Evolutionary conservation across 2,113 vertebrate species (phyloP), one percentile per base, ranked within the genome.

Genomic region (Sporophila hypoxantha): DNA sequence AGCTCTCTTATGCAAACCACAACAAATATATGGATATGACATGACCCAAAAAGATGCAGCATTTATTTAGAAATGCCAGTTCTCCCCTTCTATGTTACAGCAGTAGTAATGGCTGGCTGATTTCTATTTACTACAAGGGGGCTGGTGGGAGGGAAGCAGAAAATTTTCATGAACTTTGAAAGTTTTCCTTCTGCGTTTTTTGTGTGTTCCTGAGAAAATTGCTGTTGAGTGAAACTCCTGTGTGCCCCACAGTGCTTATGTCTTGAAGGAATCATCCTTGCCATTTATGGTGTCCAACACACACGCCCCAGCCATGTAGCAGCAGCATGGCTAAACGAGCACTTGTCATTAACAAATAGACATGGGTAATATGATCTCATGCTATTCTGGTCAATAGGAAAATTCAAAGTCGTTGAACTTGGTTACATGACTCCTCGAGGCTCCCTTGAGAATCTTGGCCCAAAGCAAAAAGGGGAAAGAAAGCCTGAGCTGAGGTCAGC

Each of bases 321-420:
- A 88, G 88, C 75, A 85, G 46, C 39, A 21, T 7, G 94, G 80
- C 39, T 52, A 91, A 89, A 86, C 0, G 52, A 92, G 74, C 0
- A 2, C 67, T 89, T 0, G 5, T 91, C 11, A 64, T 88, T 94
- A 90, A 86, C 93, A 88, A 93, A 81, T 8, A 92, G 90, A 27
- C 46, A 3, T 16, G 90, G 46, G 92, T 94, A 95, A 95, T 12
- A 30, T 69, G 90, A 95, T 90, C 92, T 88, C 65, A 52, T 82
- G 88, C 88, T 92, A 93, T 94, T 95, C 91, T 93, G 66, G 94
- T 95, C 89, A 81, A 76, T 88, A 81, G 95, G 89, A 95, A 88
- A 91, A 92, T 92, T 89, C 76, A 60, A 47, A 94, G 77, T 61
- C 0, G 2, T 88, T 91, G 80, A 73, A 84, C 77, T 83, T 68